These are phyloP conservation scores for Xiphias gladius DNA, from an alignment of 2,113 vertebrate genomes.

Conservation along the genomic window DNA sequence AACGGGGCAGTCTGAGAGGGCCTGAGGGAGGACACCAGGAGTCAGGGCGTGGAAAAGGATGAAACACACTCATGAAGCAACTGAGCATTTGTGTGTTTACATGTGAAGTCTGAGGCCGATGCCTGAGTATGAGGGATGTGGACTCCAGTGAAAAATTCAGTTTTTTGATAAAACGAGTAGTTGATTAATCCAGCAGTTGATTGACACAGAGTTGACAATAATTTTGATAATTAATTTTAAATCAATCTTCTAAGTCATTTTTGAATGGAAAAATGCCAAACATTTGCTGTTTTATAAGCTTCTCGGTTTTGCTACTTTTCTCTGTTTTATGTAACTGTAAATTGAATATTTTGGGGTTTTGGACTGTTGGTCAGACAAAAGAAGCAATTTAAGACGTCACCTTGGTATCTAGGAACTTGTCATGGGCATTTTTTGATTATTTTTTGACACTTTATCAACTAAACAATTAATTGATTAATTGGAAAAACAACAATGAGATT, in stretches of 20 bases:
- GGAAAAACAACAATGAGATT: not conserved
- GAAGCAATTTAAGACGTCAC: not conserved
- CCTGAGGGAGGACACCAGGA: constrained; percentile 60
- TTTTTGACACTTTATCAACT: not conserved
- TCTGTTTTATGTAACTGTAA: not conserved
- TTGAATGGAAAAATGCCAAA: no score
- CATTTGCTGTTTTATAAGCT: not conserved
- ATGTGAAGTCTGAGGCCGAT: constrained; percentile 12
- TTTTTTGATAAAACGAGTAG: not conserved
- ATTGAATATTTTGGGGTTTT: not conserved
- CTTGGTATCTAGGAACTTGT: not conserved
- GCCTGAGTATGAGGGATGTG: not conserved
- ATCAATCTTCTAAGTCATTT: not conserved
- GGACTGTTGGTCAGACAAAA: not conserved
- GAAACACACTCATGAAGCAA: constrained; percentile 27
- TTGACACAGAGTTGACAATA: not conserved
- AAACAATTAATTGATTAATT: not conserved
- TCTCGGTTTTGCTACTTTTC: not conserved
- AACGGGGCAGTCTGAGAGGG: constrained; percentile 51
- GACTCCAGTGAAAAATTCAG: not conserved
- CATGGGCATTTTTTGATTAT: no score
- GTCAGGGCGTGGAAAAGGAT: constrained; percentile 48
- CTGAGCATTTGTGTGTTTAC: not conserved
- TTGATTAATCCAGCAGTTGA: not conserved
- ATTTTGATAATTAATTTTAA: not conserved